These are phyloP conservation scores for Anodontia alba DNA, from an alignment of 2,888 invertebrate species.

Conservation along the genomic window DNA sequence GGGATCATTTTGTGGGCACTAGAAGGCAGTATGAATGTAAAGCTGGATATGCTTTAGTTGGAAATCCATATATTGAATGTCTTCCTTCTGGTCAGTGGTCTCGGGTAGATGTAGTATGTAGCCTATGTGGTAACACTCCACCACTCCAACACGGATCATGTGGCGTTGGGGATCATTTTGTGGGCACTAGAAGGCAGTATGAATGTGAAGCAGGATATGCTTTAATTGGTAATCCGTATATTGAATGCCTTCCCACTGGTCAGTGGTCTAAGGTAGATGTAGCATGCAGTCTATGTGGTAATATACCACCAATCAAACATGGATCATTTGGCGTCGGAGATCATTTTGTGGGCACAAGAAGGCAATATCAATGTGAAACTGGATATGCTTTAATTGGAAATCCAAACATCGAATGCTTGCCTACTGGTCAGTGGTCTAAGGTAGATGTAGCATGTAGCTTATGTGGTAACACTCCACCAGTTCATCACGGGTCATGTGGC, in stretches of 20 bases:
- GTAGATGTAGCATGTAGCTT: slow-evolving; percentile 40
- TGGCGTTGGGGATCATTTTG: slow-evolving; percentile 32
- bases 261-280: slow-evolving; percentile 29
- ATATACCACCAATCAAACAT: slow-evolving; percentile 26
- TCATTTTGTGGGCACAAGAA: slow-evolving; percentile 19
- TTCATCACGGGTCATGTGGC: slow-evolving; percentile 31
- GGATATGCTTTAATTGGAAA: slow-evolving; percentile 45
- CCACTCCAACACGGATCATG: slow-evolving; percentile 31
- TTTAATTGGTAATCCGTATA: slow-evolving; percentile 24
- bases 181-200: slow-evolving; percentile 31
- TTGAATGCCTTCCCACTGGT: slow-evolving; percentile 27
- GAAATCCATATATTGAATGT: slow-evolving; percentile 39
- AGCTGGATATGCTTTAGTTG: slow-evolving; percentile 37
- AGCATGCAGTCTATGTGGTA: slow-evolving; percentile 38
- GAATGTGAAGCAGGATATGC: slow-evolving; percentile 39
- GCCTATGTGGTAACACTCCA: slow-evolving; percentile 46
- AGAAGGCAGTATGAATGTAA: slow-evolving; percentile 28
- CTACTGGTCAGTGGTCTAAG: slow-evolving; percentile 42
- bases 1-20: slow-evolving; percentile 35
- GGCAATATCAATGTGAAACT: slow-evolving; percentile 28
- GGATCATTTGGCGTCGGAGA: slow-evolving; percentile 36
- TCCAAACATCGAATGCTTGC: slow-evolving; percentile 32
- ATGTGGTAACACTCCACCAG: slow-evolving; percentile 36
- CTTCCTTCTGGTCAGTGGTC: slow-evolving; percentile 28
- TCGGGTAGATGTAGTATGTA: slow-evolving; percentile 31